A percentile compares a stretch with the other conserved stretches of the same genome.
phyloP scores from a whole-genome alignment of 2,888 invertebrate species.

The Philaethria dido region DNA sequence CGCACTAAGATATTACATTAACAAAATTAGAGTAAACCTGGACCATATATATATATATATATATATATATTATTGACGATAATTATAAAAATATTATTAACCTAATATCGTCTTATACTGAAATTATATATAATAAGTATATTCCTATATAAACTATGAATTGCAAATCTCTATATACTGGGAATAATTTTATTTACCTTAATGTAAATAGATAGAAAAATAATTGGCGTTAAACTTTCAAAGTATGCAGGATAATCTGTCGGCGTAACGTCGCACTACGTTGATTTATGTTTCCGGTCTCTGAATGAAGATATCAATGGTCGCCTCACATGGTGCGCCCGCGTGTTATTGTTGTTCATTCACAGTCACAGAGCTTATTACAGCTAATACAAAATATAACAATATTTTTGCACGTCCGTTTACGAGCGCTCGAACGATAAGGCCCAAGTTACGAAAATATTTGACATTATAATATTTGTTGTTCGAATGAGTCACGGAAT shows the following conservation, averaged over 20 bases:
- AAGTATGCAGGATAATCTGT: slow-evolving; percentile 52
- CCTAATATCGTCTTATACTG: too few species aligned
- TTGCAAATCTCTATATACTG: background rate
- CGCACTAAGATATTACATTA: too few species aligned
- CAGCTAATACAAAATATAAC: slow-evolving; percentile 53
- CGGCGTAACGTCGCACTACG: slow-evolving; percentile 58
- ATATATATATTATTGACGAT: too few species aligned
- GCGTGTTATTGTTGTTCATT: slow-evolving; percentile 63
- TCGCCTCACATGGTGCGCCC: slow-evolving; percentile 64
- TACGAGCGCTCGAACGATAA: slow-evolving; percentile 16
- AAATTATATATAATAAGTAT: too few species aligned
- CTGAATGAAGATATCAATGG: slow-evolving; percentile 77
- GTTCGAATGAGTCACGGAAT: slow-evolving; percentile 8
- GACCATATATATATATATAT: too few species aligned
- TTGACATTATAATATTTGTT: slow-evolving; percentile 23
- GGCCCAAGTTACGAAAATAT: slow-evolving; percentile 18
- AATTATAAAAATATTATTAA: too few species aligned
- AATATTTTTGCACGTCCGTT: slow-evolving; percentile 39
- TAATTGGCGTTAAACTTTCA: slow-evolving; percentile 27
- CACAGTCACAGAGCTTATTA: slow-evolving; percentile 63
- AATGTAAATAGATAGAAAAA: slow-evolving; percentile 11
- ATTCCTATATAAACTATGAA: background rate
- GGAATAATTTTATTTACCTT: background rate
- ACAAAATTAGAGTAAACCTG: too few species aligned
- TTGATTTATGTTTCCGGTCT: slow-evolving; percentile 78